phyloP scores from a whole-genome alignment of 2,888 invertebrate genomes.

The Thysanoteuthis rhombus region DNA sequence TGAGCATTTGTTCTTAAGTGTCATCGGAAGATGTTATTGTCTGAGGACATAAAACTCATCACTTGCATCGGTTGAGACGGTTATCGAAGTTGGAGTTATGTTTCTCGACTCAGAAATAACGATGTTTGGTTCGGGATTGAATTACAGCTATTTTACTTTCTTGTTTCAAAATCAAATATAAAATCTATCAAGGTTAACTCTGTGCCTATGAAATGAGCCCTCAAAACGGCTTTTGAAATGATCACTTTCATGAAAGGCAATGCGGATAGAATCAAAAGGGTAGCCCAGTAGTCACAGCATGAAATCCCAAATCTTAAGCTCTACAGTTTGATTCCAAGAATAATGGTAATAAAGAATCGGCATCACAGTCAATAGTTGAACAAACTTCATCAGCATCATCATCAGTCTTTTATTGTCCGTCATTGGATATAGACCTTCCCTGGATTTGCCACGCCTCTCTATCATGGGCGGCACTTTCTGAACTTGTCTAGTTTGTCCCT shows the following conservation, averaged over 20 bases:
- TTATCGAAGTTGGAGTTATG: neutral
- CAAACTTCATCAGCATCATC: no score
- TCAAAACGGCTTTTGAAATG: neutral
- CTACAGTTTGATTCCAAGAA: neutral
- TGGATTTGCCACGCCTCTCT: no score
- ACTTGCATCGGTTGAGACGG: neutral
- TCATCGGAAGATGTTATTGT: neutral
- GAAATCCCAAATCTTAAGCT: neutral
- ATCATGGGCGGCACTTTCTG: no score
- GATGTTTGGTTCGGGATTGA: neutral
- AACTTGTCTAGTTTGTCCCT: no score
- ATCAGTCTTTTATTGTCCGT: no score
- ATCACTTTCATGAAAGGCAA: neutral
- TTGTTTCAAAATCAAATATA: constrained; percentile 12
- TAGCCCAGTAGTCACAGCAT: neutral
- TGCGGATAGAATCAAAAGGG: neutral
- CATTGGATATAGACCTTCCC: no score
- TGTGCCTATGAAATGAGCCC: neutral
- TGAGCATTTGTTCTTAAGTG: neutral
- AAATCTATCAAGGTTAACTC: neutral
- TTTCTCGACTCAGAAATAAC: neutral
- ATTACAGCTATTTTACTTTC: neutral
- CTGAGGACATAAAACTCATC: neutral
- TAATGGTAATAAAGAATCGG: no score
- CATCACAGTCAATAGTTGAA: no score